phyloP scores from a whole-genome alignment of 2,797 vertebrate species.

The Notoglanidium macrostoma region DNA sequence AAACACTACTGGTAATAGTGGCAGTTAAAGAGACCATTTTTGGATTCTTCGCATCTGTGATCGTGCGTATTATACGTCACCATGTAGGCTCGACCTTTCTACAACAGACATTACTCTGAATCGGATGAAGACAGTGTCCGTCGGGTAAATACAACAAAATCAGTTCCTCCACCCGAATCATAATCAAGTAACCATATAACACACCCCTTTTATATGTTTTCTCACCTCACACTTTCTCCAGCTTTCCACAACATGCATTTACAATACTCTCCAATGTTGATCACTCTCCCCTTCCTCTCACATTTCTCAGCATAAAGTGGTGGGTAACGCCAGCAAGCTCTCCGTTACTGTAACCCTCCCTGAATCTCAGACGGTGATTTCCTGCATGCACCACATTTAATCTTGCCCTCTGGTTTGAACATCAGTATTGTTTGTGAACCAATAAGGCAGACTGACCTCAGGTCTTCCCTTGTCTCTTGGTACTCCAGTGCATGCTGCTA shows the following conservation, averaged over 20 bases:
- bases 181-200: not conserved
- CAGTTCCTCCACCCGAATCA: not conserved
- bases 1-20: not conserved
- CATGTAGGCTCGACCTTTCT: slow-evolving; percentile 77
- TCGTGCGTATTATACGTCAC: slow-evolving; percentile 64
- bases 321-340: slow-evolving; percentile 67
- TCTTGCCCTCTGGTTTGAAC: slow-evolving; percentile 33
- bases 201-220: slow-evolving; percentile 23
- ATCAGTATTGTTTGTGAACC: slow-evolving; percentile 11
- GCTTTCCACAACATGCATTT: slow-evolving; percentile 25
- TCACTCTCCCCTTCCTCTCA: slow-evolving; percentile 54
- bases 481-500: not conserved
- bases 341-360: slow-evolving; percentile 59
- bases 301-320: slow-evolving; percentile 68
- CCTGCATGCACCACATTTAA: slow-evolving; percentile 59
- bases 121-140: slow-evolving; percentile 95
- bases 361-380: slow-evolving; percentile 71
- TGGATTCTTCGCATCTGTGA: slow-evolving; percentile 37
- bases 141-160: slow-evolving; percentile 81
- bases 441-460: not conserved
- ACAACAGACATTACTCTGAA: slow-evolving; percentile 80
- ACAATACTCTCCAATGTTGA: slow-evolving; percentile 42
- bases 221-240: slow-evolving; percentile 10
- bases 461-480: slow-evolving; percentile 1
- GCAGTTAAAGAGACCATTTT: not conserved